These are phyloP conservation scores for Chrysodeixis includens DNA, from an alignment of 2,888 invertebrate genomes.

Conservation along the genomic window DNA sequence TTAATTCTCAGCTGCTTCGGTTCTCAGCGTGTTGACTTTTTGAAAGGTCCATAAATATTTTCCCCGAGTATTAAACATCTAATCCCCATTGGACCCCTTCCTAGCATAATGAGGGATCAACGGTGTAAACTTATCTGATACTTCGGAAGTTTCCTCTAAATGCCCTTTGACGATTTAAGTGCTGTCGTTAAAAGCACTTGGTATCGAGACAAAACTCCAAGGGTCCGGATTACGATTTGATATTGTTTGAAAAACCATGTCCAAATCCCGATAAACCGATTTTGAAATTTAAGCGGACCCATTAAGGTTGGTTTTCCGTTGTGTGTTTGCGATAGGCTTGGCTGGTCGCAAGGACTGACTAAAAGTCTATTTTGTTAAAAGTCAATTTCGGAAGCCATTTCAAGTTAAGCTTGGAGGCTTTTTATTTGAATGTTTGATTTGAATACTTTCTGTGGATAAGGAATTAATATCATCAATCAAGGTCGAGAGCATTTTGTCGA, in stretches of 20 bases:
- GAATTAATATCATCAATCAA: conserved; percentile 3
- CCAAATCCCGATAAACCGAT: neutral
- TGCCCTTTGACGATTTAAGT: conserved; percentile 35
- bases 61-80: neutral
- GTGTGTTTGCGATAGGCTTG: neutral
- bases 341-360: neutral
- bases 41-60: conserved; percentile 1
- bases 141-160: conserved; percentile 11
- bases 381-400: conserved; percentile 10
- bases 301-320: conserved; percentile 4
- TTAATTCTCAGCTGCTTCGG: neutral
- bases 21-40: neutral
- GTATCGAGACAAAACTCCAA: conserved; percentile 15
- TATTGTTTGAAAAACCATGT: conserved; percentile 25
- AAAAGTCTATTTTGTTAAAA: conserved; percentile 10
- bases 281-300: neutral
- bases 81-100: neutral
- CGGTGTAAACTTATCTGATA: conserved; percentile 15
- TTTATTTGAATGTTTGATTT: conserved; percentile 2
- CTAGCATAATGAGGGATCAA: conserved; percentile 8
- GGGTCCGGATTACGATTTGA: conserved; percentile 34
- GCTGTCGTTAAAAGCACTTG: conserved; percentile 42
- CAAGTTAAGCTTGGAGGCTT: neutral
- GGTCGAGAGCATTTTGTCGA: neutral
- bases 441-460: neutral